Percentiles rank a stretch among this genome's conserved stretches.
Conservation (phyloP, 2,113 vertebrate genomes). For the Poecilia latipinna region DNA sequence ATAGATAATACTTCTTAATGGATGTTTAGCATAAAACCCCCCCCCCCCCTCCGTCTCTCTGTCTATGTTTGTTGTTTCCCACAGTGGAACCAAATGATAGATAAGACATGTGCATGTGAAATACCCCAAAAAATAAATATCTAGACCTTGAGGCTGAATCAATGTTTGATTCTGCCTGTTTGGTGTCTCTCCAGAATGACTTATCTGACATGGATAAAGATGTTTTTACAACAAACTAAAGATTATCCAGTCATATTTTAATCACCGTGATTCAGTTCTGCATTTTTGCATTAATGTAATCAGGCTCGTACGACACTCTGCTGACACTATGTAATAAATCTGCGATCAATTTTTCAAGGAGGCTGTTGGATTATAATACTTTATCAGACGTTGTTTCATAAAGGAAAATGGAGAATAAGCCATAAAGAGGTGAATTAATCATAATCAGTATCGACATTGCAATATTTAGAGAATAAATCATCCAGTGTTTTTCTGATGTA, state of each 20-base stretch:
- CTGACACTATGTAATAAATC: not conserved
- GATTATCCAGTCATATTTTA: conserved; percentile 7
- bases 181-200: not conserved
- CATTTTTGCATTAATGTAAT: conserved; percentile 17
- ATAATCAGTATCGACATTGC: too few relatives aligned
- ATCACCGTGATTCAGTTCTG: conserved; percentile 3
- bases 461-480: too few relatives aligned
- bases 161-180: not conserved
- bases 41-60: not conserved
- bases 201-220: conserved; percentile 8
- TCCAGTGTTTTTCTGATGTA: too few relatives aligned
- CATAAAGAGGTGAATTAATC: too few relatives aligned
- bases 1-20: conserved; percentile 51
- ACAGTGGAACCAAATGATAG: conserved; percentile 43
- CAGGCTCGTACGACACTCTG: conserved; percentile 1
- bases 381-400: not conserved
- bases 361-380: not conserved
- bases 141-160: not conserved
- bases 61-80: conserved; percentile 54
- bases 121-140: conserved; percentile 16
- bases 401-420: too few relatives aligned
- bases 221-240: conserved; percentile 4
- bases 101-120: conserved; percentile 26
- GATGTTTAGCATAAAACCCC: conserved; percentile 57
- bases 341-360: not conserved